A percentile compares a stretch with the other conserved stretches of the same genome.
phyloP scores from a whole-genome alignment of 53 echinoderm and acorn worm species.

The Holothuria scabra region DNA sequence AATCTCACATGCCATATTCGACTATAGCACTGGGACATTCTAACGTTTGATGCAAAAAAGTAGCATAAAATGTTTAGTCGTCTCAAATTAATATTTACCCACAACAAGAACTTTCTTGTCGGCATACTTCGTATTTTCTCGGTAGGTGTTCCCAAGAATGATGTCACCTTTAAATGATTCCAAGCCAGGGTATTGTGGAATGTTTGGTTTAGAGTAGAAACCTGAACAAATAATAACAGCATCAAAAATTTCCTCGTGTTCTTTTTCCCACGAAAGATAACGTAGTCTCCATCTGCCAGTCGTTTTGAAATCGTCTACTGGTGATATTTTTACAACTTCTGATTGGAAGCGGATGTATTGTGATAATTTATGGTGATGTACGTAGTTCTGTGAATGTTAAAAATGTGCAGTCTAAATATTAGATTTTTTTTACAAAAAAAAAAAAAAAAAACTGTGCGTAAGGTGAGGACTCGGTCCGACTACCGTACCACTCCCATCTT shows the following conservation, averaged over 20 bases:
- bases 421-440: too few species aligned
- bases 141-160: constrained; percentile 30
- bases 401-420: too few species aligned
- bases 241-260: constrained; percentile 28
- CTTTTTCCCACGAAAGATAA: too few species aligned
- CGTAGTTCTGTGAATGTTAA: constrained; percentile 12
- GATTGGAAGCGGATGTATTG: constrained; percentile 7
- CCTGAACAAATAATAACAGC: constrained; percentile 55
- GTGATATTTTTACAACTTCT: background rate
- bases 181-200: constrained; percentile 48
- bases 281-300: constrained; percentile 4
- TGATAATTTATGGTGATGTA: background rate
- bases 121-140: constrained; percentile 26
- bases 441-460: too few species aligned
- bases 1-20: too few species aligned
- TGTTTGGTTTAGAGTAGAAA: constrained; percentile 8
- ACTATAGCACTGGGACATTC: too few species aligned
- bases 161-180: constrained; percentile 47
- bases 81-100: constrained; percentile 13
- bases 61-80: too few species aligned
- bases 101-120: constrained; percentile 58
- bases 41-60: too few species aligned
- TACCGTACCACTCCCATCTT: too few species aligned
- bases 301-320: constrained; percentile 3
- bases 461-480: too few species aligned